Conservation (phyloP, 2,888 invertebrate genomes). For the Cheilosia impressa region DNA sequence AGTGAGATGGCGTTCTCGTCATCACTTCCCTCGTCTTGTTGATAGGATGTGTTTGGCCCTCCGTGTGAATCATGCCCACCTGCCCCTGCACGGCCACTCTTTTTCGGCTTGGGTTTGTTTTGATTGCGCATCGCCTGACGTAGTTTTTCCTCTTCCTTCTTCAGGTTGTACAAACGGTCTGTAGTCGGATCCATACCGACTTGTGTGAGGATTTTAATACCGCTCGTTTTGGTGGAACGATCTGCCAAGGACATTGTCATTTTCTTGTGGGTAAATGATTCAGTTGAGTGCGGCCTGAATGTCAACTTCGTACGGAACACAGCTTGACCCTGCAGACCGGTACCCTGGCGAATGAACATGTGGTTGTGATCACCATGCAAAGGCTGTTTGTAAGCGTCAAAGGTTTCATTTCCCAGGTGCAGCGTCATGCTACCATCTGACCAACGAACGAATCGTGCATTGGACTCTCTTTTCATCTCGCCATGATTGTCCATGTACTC, state of each 20-base stretch:
- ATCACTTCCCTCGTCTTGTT: slow-evolving; percentile 92
- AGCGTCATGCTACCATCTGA: slow-evolving; percentile 99
- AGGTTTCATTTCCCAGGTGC: slow-evolving; percentile 98
- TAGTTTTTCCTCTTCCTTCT: slow-evolving; percentile 98
- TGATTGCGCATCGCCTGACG: slow-evolving; percentile 92
- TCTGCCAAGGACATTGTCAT: slow-evolving; percentile 99
- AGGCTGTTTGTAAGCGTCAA: slow-evolving; percentile 98
- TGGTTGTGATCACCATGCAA: slow-evolving; percentile 98
- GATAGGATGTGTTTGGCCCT: slow-evolving; percentile 82
- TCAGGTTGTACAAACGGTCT: slow-evolving; percentile 94
- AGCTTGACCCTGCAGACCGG: slow-evolving; percentile 98
- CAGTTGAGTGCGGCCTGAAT: slow-evolving; percentile 99
- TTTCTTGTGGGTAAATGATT: slow-evolving; percentile 99
- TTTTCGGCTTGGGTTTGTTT: slow-evolving; percentile 85
- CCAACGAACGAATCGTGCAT: slow-evolving; percentile 98
- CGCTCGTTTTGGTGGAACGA: slow-evolving; percentile 95
- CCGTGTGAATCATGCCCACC: slow-evolving; percentile 83
- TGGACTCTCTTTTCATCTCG: slow-evolving; percentile 93
- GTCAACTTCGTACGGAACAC: slow-evolving; percentile 98
- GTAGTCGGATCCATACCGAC: slow-evolving; percentile 93
- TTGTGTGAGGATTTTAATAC: slow-evolving; percentile 97
- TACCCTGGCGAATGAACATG: slow-evolving; percentile 98
- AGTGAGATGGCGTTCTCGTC: slow-evolving; percentile 96
- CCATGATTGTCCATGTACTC: slow-evolving; percentile 92
- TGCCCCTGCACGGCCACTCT: slow-evolving; percentile 81